These are phyloP conservation scores for Lysandra bellargus DNA, from an alignment of 2,888 invertebrate species.

Conservation along the genomic window DNA sequence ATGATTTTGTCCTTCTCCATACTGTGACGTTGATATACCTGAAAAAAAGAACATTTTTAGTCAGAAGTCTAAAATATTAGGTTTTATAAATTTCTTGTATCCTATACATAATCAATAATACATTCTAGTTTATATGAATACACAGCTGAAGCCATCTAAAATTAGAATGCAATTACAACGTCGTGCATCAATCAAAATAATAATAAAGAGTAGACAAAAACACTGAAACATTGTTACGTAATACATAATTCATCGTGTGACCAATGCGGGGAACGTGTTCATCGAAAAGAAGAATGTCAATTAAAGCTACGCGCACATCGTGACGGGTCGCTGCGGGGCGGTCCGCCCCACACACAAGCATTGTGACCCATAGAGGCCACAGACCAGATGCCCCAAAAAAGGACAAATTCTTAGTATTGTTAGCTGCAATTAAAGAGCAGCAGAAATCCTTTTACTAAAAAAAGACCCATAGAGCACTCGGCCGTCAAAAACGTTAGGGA, in stretches of 20 bases:
- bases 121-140: neutral
- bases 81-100: neutral
- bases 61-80: neutral
- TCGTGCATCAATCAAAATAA: neutral
- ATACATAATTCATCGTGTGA: neutral
- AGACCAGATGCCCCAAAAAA: too few relatives aligned
- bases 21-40: slow-evolving; percentile 33
- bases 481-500: neutral
- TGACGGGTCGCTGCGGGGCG: neutral
- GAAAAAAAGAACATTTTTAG: slow-evolving; percentile 31
- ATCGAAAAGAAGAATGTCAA: slow-evolving; percentile 12
- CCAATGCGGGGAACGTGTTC: neutral
- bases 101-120: too few relatives aligned
- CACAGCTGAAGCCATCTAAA: neutral
- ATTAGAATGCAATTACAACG: neutral
- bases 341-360: too few relatives aligned
- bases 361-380: too few relatives aligned
- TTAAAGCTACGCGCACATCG: neutral
- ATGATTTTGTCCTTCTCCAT: slow-evolving; percentile 75
- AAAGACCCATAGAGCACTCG: too few relatives aligned
- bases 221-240: neutral
- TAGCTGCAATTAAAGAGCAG: too few relatives aligned
- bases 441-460: too few relatives aligned
- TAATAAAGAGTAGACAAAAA: neutral
- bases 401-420: too few relatives aligned